phyloP scores from a whole-genome alignment of 2,888 invertebrate species.

The Cantharis lateralis region DNA sequence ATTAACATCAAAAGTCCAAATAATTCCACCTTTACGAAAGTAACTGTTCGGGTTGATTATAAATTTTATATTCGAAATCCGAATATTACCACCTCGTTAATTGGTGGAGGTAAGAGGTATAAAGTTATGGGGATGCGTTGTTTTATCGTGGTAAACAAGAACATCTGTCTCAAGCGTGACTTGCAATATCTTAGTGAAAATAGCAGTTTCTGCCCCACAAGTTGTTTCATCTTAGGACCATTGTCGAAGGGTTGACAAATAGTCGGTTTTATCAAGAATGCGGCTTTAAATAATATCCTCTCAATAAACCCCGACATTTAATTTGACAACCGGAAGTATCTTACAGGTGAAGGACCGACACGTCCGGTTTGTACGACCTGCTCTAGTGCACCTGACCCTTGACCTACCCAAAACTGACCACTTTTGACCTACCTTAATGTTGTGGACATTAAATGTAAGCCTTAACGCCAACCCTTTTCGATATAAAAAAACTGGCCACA shows the following conservation, averaged over 20 bases:
- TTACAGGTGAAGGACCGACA: conserved; percentile 31
- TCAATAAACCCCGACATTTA: conserved; percentile 19
- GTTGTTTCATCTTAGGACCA: conserved; percentile 20
- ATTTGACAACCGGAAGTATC: conserved; percentile 28
- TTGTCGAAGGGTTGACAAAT: conserved; percentile 28
- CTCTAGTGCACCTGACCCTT: conserved; percentile 37
- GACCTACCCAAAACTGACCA: conserved; percentile 41
- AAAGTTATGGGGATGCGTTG: conserved; percentile 40
- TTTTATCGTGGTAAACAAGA: conserved; percentile 46
- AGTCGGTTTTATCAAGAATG: conserved; percentile 11
- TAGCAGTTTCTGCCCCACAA: conserved; percentile 19
- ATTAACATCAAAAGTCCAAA: background rate
- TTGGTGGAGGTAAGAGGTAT: background rate
- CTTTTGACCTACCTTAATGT: conserved; percentile 31
- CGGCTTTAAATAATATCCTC: conserved; percentile 21
- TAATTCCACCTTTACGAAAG: background rate
- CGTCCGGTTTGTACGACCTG: conserved; percentile 32
- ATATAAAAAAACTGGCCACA: conserved; percentile 6
- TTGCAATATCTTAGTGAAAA: conserved; percentile 43
- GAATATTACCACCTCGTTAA: background rate
- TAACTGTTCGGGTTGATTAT: background rate
- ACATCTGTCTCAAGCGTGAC: conserved; percentile 53
- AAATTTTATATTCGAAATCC: background rate
- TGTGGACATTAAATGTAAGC: conserved; percentile 30
- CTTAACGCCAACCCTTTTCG: conserved; percentile 24